A percentile compares a stretch with the other conserved stretches of the same genome.
Evolutionary conservation across 2,888 invertebrate genomes (phyloP).

Genomic region (Lycophotia porphyrea): DNA sequence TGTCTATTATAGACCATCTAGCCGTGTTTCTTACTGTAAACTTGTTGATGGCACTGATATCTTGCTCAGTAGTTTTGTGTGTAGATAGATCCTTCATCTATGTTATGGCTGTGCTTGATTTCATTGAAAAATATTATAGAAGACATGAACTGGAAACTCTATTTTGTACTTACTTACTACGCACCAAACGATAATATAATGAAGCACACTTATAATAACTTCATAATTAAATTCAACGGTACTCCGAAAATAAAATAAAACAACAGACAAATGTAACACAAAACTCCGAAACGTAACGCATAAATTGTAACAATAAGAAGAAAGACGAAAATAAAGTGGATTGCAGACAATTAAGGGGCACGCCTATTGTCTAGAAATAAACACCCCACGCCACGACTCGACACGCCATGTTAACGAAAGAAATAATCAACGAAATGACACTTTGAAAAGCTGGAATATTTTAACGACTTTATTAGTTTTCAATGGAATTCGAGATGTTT

Average conservation of each 20-base stretch:
- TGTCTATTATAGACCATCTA: constrained; percentile 24
- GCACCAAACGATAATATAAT: constrained; percentile 16
- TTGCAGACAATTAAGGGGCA: constrained; percentile 76
- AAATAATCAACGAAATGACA: constrained; percentile 67
- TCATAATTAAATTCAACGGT: constrained; percentile 45
- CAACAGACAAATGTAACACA: constrained; percentile 63
- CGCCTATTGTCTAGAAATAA: constrained; percentile 75
- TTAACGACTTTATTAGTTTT: constrained; percentile 59
- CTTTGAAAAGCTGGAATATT: constrained; percentile 56
- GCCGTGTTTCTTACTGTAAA: not conserved
- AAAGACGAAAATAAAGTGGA: constrained; percentile 71
- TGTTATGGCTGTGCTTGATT: not conserved
- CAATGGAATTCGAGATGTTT: constrained; percentile 43
- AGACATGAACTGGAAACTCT: not conserved
- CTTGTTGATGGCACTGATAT: not conserved
- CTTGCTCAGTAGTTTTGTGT: not conserved
- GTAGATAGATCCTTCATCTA: not conserved
- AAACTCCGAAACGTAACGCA: constrained; percentile 62
- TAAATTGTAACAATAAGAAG: constrained; percentile 68
- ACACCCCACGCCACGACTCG: constrained; percentile 66
- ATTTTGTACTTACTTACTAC: constrained; percentile 3
- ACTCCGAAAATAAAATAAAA: constrained; percentile 55
- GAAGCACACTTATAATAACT: constrained; percentile 30
- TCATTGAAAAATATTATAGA: not conserved
- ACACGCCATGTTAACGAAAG: constrained; percentile 65